These are phyloP conservation scores for Drosophila kikkawai DNA, from an alignment of 1,140 invertebrate genomes.

Conservation along the genomic window DNA sequence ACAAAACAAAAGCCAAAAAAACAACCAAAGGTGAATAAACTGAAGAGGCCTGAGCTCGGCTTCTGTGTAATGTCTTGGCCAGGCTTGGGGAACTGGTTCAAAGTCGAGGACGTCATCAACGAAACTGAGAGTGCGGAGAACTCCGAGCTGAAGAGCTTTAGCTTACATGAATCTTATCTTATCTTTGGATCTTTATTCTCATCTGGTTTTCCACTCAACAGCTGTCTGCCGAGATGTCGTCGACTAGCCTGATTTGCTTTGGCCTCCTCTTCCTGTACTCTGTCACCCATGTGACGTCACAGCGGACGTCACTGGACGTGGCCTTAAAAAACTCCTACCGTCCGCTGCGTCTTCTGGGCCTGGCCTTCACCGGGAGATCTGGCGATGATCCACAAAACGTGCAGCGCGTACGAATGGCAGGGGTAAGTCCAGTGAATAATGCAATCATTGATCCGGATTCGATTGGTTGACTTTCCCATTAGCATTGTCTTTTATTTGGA, in stretches of 20 bases:
- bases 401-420: slow-evolving; percentile 61
- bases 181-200: slow-evolving; percentile 13
- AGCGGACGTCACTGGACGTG: slow-evolving; percentile 72
- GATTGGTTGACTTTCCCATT: not conserved
- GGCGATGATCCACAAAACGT: slow-evolving; percentile 70
- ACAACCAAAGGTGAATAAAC: slow-evolving; percentile 73
- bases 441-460: slow-evolving; percentile 19
- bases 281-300: slow-evolving; percentile 60
- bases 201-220: slow-evolving; percentile 1
- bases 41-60: slow-evolving; percentile 28
- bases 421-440: slow-evolving; percentile 56
- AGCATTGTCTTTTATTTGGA: not conserved
- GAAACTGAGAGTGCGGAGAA: slow-evolving; percentile 55
- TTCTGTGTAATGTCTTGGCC: slow-evolving; percentile 56
- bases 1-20: slow-evolving; percentile 62
- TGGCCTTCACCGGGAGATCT: slow-evolving; percentile 69
- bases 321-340: slow-evolving; percentile 60
- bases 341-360: slow-evolving; percentile 63
- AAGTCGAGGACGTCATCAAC: slow-evolving; percentile 68
- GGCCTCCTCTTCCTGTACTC: slow-evolving; percentile 45
- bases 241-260: slow-evolving; percentile 19
- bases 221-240: slow-evolving; percentile 37
- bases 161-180: slow-evolving; percentile 24
- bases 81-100: slow-evolving; percentile 69
- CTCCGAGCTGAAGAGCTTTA: slow-evolving; percentile 14